Evolutionary conservation across 2,113 vertebrate genomes (phyloP).

Genomic region (Sciurus niger): DNA sequence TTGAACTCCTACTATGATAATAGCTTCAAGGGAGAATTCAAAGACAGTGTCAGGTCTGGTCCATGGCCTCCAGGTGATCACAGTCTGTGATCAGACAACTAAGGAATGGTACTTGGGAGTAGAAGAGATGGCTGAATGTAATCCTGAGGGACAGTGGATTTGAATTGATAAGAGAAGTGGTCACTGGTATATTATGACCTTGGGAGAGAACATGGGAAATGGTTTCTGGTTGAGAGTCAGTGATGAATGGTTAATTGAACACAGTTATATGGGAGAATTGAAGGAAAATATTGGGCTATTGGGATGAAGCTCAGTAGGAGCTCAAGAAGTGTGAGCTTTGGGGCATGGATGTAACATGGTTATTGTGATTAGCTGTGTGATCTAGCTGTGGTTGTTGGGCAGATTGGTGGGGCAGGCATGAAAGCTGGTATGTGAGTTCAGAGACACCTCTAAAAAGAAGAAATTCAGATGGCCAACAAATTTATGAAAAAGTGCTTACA

Average conservation of each 20-base stretch:
- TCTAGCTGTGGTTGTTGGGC: not conserved
- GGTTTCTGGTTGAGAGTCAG: not conserved
- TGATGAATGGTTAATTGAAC: conserved; percentile 2
- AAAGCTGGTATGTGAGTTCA: not conserved
- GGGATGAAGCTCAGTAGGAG: not conserved
- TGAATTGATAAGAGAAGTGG: not conserved
- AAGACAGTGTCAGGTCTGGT: not conserved
- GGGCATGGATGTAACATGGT: not conserved
- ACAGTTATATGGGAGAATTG: not conserved
- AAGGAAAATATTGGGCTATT: not conserved
- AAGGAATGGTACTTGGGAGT: not conserved
- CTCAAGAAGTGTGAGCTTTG: not conserved
- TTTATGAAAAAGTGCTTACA: not conserved
- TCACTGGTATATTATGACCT: not conserved
- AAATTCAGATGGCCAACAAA: not conserved
- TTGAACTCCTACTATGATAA: not conserved
- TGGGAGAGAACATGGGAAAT: not conserved
- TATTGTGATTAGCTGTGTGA: not conserved
- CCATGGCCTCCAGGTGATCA: not conserved
- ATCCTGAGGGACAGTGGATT: not conserved
- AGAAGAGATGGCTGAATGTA: not conserved
- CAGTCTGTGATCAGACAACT: not conserved
- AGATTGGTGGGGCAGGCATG: not conserved
- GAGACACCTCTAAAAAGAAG: not conserved
- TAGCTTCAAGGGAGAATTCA: not conserved